A percentile compares a stretch with the other conserved stretches of the same genome.
These are phyloP conservation scores for Halictus quadricinctus DNA, from an alignment of 2,888 invertebrate species.

Conservation along the genomic window DNA sequence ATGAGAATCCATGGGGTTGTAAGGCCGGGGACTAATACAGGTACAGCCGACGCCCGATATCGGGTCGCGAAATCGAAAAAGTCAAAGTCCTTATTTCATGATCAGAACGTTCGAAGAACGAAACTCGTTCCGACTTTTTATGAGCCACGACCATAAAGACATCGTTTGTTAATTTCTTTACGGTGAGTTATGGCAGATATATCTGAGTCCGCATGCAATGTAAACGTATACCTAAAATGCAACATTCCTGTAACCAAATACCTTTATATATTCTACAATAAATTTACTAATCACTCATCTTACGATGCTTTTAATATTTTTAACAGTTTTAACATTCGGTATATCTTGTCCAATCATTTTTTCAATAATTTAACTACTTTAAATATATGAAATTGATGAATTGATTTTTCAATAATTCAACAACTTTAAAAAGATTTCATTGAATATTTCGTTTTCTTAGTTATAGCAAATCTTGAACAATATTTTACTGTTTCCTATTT, in stretches of 20 bases:
- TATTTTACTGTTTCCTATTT: neutral
- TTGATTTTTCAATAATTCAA: neutral
- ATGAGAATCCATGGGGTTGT: slow-evolving; percentile 81
- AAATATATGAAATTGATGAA: neutral
- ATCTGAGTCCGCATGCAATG: neutral
- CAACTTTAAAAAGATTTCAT: neutral
- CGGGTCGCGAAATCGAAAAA: slow-evolving; percentile 63
- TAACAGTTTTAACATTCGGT: neutral
- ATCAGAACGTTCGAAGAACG: slow-evolving; percentile 45
- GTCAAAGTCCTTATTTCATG: slow-evolving; percentile 52
- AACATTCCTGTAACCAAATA: neutral
- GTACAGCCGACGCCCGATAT: slow-evolving; percentile 43
- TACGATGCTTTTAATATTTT: neutral
- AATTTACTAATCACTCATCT: neutral
- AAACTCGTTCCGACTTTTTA: slow-evolving; percentile 49
- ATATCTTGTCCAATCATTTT: neutral
- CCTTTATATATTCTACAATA: neutral
- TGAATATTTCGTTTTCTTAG: too few relatives aligned
- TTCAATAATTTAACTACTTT: neutral
- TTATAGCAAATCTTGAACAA: too few relatives aligned
- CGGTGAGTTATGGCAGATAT: slow-evolving; percentile 38
- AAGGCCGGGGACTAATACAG: slow-evolving; percentile 43
- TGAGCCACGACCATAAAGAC: slow-evolving; percentile 39
- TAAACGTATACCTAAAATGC: neutral
- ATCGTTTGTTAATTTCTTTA: slow-evolving; percentile 46